phyloP scores from a whole-genome alignment of 2,888 invertebrate species.

The Leptopilina myrica region DNA sequence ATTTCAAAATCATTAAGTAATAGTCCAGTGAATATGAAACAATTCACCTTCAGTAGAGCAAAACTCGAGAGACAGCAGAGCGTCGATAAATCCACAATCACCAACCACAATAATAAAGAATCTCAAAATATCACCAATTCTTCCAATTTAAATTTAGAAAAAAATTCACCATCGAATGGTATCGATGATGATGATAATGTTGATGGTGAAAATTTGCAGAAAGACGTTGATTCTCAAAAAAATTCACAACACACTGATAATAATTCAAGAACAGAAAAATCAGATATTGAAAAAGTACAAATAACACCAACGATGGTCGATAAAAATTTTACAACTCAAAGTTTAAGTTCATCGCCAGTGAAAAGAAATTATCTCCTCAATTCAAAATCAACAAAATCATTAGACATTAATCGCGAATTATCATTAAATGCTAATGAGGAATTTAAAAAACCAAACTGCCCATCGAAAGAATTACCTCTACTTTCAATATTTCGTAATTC shows the following conservation, averaged over 20 bases:
- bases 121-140: slow-evolving; percentile 46
- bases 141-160: neutral
- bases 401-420: slow-evolving; percentile 32
- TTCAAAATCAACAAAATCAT: slow-evolving; percentile 46
- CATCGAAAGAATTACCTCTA: slow-evolving; percentile 69
- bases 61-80: slow-evolving; percentile 43
- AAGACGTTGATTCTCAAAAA: neutral
- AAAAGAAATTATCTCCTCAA: slow-evolving; percentile 49
- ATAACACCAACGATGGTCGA: slow-evolving; percentile 32
- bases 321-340: slow-evolving; percentile 50
- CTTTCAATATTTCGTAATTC: slow-evolving; percentile 64
- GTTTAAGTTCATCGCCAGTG: slow-evolving; percentile 63
- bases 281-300: slow-evolving; percentile 47
- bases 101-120: slow-evolving; percentile 46
- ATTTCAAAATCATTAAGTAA: slow-evolving; percentile 67
- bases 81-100: neutral
- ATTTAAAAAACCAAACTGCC: slow-evolving; percentile 46
- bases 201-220: no score
- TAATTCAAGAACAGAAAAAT: no score
- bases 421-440: slow-evolving; percentile 26
- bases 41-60: slow-evolving; percentile 58
- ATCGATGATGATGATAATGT: no score
- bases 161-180: neutral
- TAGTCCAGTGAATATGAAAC: slow-evolving; percentile 66
- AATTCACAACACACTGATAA: neutral